phyloP scores from a whole-genome alignment of 2,888 invertebrate genomes.

The Keiferia lycopersicella region DNA sequence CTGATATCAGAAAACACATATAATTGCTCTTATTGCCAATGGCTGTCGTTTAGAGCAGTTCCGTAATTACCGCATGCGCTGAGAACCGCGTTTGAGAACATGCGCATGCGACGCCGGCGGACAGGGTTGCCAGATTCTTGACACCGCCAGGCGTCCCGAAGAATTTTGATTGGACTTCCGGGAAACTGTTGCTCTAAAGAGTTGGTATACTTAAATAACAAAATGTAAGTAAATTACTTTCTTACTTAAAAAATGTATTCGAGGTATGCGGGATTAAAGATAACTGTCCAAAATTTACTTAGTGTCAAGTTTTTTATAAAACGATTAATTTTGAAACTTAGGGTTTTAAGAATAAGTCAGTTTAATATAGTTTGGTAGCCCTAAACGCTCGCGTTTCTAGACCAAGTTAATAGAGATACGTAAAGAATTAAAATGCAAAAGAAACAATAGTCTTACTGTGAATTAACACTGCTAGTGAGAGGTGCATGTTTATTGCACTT shows the following conservation, averaged over 20 bases:
- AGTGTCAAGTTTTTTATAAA: too few species aligned
- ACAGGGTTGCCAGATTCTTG: slow-evolving; percentile 13
- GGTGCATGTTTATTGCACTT: slow-evolving; percentile 18
- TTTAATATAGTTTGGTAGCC: background rate
- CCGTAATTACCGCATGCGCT: slow-evolving; percentile 41
- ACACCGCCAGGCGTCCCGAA: background rate
- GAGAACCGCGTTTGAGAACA: slow-evolving; percentile 55
- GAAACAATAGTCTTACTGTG: slow-evolving; percentile 16
- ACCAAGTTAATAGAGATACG: slow-evolving; percentile 22
- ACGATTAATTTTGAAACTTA: too few species aligned
- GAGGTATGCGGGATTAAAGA: too few species aligned
- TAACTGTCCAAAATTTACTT: too few species aligned
- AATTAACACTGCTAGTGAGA: slow-evolving; percentile 18
- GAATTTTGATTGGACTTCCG: slow-evolving; percentile 30
- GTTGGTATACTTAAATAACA: background rate
- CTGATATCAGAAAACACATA: slow-evolving; percentile 29
- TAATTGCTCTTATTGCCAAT: slow-evolving; percentile 31
- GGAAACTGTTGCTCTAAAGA: slow-evolving; percentile 33
- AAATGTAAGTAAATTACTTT: background rate
- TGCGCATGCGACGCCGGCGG: slow-evolving; percentile 20
- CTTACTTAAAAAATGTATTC: too few species aligned
- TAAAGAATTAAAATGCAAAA: slow-evolving; percentile 17
- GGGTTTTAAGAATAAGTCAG: too few species aligned
- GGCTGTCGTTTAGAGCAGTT: slow-evolving; percentile 32
- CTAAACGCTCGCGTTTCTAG: slow-evolving; percentile 19